Evolutionary conservation across 2,797 vertebrate genomes (phyloP), one percentile per base, ranked within the genome.

Genomic region (Lutjanus argentimaculatus): DNA sequence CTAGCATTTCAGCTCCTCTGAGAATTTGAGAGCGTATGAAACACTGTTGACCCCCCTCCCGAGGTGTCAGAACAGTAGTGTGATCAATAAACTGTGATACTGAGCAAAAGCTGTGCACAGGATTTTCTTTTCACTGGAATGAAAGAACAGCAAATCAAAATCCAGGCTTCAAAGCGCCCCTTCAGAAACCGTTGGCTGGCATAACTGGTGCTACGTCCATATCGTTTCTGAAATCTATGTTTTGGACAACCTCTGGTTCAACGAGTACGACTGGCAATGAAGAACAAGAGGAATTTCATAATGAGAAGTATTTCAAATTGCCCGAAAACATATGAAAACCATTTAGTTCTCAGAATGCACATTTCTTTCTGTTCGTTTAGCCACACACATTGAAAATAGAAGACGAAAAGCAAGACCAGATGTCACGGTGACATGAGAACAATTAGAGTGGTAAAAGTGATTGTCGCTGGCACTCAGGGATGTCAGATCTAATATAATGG

Each of bases 361-460:
- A 5, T 74, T 70, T 76, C 73, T 46, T 59, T 78, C n/a, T 77
- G 79, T 74, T 36, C 6, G 3, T 76, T 68, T 12, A 66, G 74
- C 79, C 77, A 55, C 72, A 74, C 77, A 85, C 65, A 48, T 53
- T 65, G 72, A 88, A 87, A 80, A 56, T 67, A 21, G 45, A 85
- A 71, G 57, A 64, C 62, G 63, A 88, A 69, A 89, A 90, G 21
- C 73, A 75, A 45, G 45, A 88, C 78, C 89, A 91, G 83, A 89
- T 88, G 88, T 83, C 71, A 45, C 42, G 21, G 73, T 70, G 80
- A 88, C 69, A 80, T 64, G 73, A 82, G 75, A 66, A 80, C 85
- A 88, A 73, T 71, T 53, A 55, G n/a, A 79, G 75, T 43, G 69
- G 55, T 85, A 51, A 82, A 86, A 87, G 79, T 80, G 65, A 84